A percentile compares a stretch with the other conserved stretches of the same genome.
These are phyloP conservation scores for Toxotes jaculatrix DNA, from an alignment of 2,113 vertebrate species.

Conservation along the genomic window DNA sequence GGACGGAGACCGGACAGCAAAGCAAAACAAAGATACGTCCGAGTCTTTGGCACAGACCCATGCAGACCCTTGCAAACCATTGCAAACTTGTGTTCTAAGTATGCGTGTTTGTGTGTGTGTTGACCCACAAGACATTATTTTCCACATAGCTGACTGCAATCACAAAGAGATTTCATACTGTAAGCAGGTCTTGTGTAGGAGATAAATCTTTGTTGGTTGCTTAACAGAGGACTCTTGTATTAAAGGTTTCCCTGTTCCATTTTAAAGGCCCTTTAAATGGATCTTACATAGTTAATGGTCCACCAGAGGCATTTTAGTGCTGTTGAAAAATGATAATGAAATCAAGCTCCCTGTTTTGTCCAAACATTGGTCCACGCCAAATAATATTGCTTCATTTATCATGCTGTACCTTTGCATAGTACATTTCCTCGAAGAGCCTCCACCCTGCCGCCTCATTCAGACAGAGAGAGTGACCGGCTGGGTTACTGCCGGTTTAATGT, in stretches of 20 bases:
- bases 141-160: background rate
- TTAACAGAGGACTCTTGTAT: slow-evolving; percentile 30
- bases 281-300: slow-evolving; percentile 37
- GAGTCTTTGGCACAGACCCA: background rate
- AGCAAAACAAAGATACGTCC: background rate
- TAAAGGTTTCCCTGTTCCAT: slow-evolving; percentile 21
- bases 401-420: slow-evolving; percentile 32
- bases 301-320: slow-evolving; percentile 49
- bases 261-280: slow-evolving; percentile 54
- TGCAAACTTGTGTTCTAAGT: background rate
- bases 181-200: slow-evolving; percentile 5
- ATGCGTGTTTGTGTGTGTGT: background rate
- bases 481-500: slow-evolving; percentile 65
- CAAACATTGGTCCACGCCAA: slow-evolving; percentile 46
- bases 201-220: slow-evolving; percentile 43
- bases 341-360: slow-evolving; percentile 55
- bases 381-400: slow-evolving; percentile 61
- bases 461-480: slow-evolving; percentile 57
- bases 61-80: background rate
- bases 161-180: background rate
- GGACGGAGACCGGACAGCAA: slow-evolving; percentile 11
- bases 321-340: slow-evolving; percentile 58
- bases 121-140: background rate
- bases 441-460: slow-evolving; percentile 35
- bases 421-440: slow-evolving; percentile 34